Base-by-base conservation (phyloP, 2,113 vertebrate genomes). In the Myrmecophaga tridactyla region DNA sequence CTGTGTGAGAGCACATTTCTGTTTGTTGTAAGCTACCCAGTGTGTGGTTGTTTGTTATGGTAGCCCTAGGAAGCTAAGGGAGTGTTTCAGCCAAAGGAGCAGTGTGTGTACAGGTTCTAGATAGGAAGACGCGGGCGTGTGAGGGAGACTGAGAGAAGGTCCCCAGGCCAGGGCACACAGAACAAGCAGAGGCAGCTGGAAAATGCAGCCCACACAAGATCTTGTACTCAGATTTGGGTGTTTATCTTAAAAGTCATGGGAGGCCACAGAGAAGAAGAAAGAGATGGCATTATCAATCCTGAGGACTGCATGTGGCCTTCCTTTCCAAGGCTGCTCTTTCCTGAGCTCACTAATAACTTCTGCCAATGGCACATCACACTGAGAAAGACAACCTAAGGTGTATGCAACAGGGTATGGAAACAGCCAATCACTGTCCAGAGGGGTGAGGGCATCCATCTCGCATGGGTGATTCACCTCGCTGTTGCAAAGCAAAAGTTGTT, bases 361-460 rank as follows among this genome's bases (percentile, higher is more conserved):
- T 62, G 25, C 48, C 90, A 78, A 69, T n/a, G 70, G 80, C 84
- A 43, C 65, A 12, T 51, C 83, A 72, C 0, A 3, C 29, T 58
- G 73, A 65, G 76, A 73, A 84, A 89, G 67, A 27, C 0, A 0
- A 86, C 29, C 17, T 36, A 29, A 27, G 46, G n/a, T 39, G 1
- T 41, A 15, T 23, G 39, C 17, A 3, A 21, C 43, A 41, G 6
- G 36, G 62, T 72, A 62, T 72, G 25, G 60, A 72, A 82, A 60
- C 27, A 82, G 53, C 56, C 34, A 27, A 53, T n/a, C 3, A 4
- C 51, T 39, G 75, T 41, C n/a, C 53, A 0, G 0, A 17, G 89
- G 56, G 0, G 0, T 4, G 62, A 62, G 34, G n/a, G 69, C 29
- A 27, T 53, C 77, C 1, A n/a, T 31, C 21, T 7, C 0, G 0